Percentiles rank a stretch among this genome's conserved stretches.
phyloP scores from a whole-genome alignment of 2,797 vertebrate genomes.

The Etheostoma perlongum region DNA sequence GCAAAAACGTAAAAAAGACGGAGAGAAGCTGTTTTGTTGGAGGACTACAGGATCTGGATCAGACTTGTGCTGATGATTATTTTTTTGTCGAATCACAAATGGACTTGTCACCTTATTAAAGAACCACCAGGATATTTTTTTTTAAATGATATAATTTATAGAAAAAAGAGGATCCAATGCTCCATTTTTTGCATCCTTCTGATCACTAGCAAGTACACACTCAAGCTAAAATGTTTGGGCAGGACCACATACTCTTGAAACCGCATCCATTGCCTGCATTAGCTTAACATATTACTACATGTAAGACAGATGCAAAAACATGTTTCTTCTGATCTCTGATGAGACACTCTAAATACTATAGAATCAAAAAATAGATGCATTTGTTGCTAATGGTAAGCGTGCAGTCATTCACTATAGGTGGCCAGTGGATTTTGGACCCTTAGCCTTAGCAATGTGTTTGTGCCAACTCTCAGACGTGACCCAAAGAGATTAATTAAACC shows the following conservation, averaged over 20 bases:
- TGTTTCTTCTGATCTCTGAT: not conserved
- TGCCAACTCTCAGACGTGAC: constrained; percentile 53
- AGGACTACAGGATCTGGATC: constrained; percentile 47
- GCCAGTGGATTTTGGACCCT: constrained; percentile 19
- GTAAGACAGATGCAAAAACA: not conserved
- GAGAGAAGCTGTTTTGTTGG: constrained; percentile 43
- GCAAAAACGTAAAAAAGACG: constrained; percentile 67
- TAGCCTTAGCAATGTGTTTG: constrained; percentile 14
- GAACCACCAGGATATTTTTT: too few species aligned
- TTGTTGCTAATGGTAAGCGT: constrained; percentile 10
- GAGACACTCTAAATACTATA: not conserved
- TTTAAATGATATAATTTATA: not conserved
- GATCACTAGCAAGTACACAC: not conserved
- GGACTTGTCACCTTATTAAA: not conserved
- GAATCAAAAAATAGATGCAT: not conserved
- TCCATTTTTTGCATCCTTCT: not conserved
- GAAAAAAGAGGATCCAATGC: not conserved
- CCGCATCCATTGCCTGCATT: not conserved
- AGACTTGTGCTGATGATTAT: constrained; percentile 27
- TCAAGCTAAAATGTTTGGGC: not conserved
- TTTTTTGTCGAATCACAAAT: constrained; percentile 10
- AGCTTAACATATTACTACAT: not conserved
- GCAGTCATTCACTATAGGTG: constrained; percentile 11
- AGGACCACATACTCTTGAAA: not conserved
- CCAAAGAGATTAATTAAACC: constrained; percentile 70